Evolutionary conservation across 2,888 invertebrate species (phyloP), one percentile per base, ranked within the genome.

Genomic region (Yponomeuta evonymella): DNA sequence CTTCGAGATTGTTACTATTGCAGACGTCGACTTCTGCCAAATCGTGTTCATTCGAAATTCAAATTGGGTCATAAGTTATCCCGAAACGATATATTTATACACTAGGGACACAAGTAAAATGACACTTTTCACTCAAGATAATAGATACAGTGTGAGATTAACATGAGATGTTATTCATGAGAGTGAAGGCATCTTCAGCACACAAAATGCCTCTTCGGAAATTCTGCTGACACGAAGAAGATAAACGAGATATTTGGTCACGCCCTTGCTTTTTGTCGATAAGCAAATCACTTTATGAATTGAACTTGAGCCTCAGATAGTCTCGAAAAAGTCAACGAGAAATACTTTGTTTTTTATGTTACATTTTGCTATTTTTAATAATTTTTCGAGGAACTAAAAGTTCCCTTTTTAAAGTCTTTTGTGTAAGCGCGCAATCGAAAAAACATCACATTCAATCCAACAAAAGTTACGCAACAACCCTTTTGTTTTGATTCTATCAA

Each of bases 401-500:
- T 58, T 2, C 15, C 51, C 51, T 15, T 15, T 58, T 15, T 15
- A 58, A 8, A 12, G 51, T 15, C 51, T 58, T 58, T 58, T 58
- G 51, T 58, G 15, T 15, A 5, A 58, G 15, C 3, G 12, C 51
- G 30, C 58, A 63, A 63, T 69, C 29, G 78, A 81, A 83, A 82
- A 81, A 78, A 75, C 70, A 71, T 72, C 70, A 77, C 79, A 83
- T 84, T 82, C 83, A 82, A 79, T 71, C 30, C 33, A 82, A 89
- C 89, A 89, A 88, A 85, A 81, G 82, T 87, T 84, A 81, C 78
- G 76, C 79, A 85, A 85, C 81, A 81, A 72, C 70, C 71, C 76
- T 73, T 79, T 89, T 90, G 88, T 90, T 85, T 83, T 79, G 74
- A 76, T 74, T 75, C 15, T 82, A 88, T 90, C 85, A 85, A 91